phyloP scores from a whole-genome alignment of 2,888 invertebrate genomes.

The Rotaria sp. region DNA sequence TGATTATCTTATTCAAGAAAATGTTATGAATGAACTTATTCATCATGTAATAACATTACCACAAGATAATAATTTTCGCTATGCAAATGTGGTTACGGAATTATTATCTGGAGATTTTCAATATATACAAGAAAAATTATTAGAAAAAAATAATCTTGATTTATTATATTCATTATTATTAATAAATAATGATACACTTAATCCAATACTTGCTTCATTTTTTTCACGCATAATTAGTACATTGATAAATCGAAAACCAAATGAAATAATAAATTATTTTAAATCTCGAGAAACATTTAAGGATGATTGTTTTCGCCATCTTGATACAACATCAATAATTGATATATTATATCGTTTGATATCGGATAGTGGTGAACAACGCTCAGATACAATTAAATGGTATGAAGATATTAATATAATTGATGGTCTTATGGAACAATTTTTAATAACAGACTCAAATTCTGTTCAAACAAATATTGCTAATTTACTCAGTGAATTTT shows the following conservation, averaged over 20 bases:
- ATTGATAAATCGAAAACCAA: not conserved
- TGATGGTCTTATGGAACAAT: not conserved
- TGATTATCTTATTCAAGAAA: not conserved
- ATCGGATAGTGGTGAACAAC: not conserved
- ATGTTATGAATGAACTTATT: not conserved
- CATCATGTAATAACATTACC: not conserved
- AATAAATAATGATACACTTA: not conserved
- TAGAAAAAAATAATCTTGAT: not conserved
- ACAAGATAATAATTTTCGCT: not conserved
- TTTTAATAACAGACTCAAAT: not conserved
- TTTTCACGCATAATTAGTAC: not conserved
- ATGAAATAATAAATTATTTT: not conserved
- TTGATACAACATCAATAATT: not conserved
- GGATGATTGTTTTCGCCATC: not conserved
- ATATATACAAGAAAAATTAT: not conserved
- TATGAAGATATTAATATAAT: conserved; percentile 14
- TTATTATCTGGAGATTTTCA: conserved; percentile 5
- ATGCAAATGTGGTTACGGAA: not conserved
- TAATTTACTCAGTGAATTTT: not conserved
- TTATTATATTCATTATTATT: not conserved
- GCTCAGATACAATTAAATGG: conserved; percentile 5
- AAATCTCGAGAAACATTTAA: not conserved
- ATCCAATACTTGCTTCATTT: not conserved
- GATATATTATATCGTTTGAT: conserved; percentile 20
- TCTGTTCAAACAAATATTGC: not conserved